A percentile compares a stretch with the other conserved stretches of the same genome.
These are phyloP conservation scores for Ptiloglossa arizonensis DNA, from an alignment of 1,140 invertebrate species.

Conservation along the genomic window DNA sequence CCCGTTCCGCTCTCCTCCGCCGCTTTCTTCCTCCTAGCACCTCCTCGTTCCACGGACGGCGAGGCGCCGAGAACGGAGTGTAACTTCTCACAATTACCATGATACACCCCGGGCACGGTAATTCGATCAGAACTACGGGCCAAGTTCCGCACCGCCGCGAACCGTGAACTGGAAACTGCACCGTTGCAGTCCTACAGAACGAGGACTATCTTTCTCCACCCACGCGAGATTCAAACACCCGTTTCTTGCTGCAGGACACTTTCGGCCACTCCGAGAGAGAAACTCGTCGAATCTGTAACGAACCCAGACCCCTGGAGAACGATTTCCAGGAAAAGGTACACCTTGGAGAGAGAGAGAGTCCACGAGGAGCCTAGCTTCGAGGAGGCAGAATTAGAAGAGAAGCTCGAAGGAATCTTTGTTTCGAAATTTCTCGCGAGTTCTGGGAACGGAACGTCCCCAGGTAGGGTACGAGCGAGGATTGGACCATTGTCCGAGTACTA, in stretches of 20 bases:
- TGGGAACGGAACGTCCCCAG: too few relatives aligned
- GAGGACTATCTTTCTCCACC: constrained; percentile 11
- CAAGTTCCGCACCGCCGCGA: constrained; percentile 55
- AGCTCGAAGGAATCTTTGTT: too few relatives aligned
- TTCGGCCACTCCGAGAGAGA: too few relatives aligned
- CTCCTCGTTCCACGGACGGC: not conserved
- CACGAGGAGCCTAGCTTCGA: too few relatives aligned
- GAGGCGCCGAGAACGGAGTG: constrained; percentile 39
- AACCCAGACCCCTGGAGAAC: too few relatives aligned
- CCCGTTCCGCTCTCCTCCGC: not conserved
- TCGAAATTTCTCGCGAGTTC: too few relatives aligned
- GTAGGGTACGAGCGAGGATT: too few relatives aligned
- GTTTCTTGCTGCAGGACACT: constrained; percentile 18
- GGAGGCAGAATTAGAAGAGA: too few relatives aligned
- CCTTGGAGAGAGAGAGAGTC: not conserved
- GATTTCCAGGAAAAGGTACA: too few relatives aligned
- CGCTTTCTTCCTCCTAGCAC: not conserved
- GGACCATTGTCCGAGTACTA: too few relatives aligned
- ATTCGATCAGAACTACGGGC: constrained; percentile 72
- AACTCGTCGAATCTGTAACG: too few relatives aligned
- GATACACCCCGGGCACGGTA: constrained; percentile 67
- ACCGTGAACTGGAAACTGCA: constrained; percentile 57
- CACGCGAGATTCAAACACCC: constrained; percentile 5
- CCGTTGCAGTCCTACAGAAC: not conserved
- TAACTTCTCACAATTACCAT: constrained; percentile 74